A percentile compares a stretch with the other conserved stretches of the same genome.
Conservation (phyloP, 2,888 invertebrate genomes). For the Deilephila elpenor region DNA sequence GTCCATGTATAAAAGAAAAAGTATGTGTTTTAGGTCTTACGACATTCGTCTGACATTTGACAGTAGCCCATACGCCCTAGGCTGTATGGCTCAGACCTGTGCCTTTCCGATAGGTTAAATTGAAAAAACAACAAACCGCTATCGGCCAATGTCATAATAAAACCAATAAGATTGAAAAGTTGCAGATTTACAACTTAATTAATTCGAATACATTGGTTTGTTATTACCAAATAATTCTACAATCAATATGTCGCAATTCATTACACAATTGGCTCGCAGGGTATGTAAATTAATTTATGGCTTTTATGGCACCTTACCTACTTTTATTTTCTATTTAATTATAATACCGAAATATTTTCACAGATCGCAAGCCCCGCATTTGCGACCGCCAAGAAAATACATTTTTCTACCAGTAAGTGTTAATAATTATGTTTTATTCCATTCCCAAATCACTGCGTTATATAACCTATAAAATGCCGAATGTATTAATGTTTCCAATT, state of each 20-base stretch:
- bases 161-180: too few species aligned
- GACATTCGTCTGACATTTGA: too few species aligned
- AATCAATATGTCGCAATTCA: slow-evolving; percentile 63
- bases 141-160: too few species aligned
- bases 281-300: slow-evolving; percentile 43
- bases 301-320: slow-evolving; percentile 6
- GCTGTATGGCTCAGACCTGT: too few species aligned
- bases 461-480: slow-evolving; percentile 48
- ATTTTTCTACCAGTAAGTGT: slow-evolving; percentile 74
- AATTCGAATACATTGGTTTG: background rate
- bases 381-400: slow-evolving; percentile 56
- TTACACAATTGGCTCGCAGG: slow-evolving; percentile 63
- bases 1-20: too few species aligned
- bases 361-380: slow-evolving; percentile 65
- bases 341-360: slow-evolving; percentile 32
- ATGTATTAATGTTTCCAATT: slow-evolving; percentile 4
- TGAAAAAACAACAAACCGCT: too few species aligned
- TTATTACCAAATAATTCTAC: background rate
- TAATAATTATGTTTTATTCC: slow-evolving; percentile 8
- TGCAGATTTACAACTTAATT: too few species aligned
- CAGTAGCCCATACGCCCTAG: too few species aligned
- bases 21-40: too few species aligned
- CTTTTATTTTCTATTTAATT: slow-evolving; percentile 23
- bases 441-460: slow-evolving; percentile 35
- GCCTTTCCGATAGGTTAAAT: too few species aligned